phyloP scores from a whole-genome alignment of 2,888 invertebrate genomes.

The Leistus spinibarbis region DNA sequence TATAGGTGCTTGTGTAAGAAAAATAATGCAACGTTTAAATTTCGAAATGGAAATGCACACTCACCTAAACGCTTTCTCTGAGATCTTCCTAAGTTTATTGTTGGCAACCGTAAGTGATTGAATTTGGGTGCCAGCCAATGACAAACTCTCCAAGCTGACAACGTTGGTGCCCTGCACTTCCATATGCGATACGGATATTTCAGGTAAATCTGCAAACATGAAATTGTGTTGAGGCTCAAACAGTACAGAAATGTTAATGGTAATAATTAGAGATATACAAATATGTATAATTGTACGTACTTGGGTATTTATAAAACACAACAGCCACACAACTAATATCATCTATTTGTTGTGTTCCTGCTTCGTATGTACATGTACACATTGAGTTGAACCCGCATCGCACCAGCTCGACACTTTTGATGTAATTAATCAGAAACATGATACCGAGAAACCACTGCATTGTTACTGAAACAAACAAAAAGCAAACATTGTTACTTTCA shows the following conservation, averaged over 20 bases:
- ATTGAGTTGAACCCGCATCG: conserved; percentile 71
- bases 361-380: conserved; percentile 68
- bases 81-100: conserved; percentile 80
- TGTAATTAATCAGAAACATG: conserved; percentile 45
- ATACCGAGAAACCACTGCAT: conserved; percentile 29
- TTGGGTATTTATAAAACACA: conserved; percentile 75
- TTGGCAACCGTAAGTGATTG: conserved; percentile 84
- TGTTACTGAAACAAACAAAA: conserved; percentile 26
- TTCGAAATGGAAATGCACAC: not conserved
- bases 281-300: conserved; percentile 54
- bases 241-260: not conserved
- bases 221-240: not conserved
- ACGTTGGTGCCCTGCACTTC: conserved; percentile 83
- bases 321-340: conserved; percentile 72
- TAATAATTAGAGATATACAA: not conserved
- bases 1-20: conserved; percentile 17
- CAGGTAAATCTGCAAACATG: conserved; percentile 73
- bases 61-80: conserved; percentile 79
- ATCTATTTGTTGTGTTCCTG: conserved; percentile 51
- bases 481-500: not conserved
- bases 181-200: conserved; percentile 78
- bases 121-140: conserved; percentile 74
- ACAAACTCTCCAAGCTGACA: conserved; percentile 80
- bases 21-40: not conserved
- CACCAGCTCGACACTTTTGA: conserved; percentile 49